Percentiles rank a stretch among this genome's conserved stretches.
Conservation (phyloP, 2,797 vertebrate genomes). For the Brachyrhaphis roseni region DNA sequence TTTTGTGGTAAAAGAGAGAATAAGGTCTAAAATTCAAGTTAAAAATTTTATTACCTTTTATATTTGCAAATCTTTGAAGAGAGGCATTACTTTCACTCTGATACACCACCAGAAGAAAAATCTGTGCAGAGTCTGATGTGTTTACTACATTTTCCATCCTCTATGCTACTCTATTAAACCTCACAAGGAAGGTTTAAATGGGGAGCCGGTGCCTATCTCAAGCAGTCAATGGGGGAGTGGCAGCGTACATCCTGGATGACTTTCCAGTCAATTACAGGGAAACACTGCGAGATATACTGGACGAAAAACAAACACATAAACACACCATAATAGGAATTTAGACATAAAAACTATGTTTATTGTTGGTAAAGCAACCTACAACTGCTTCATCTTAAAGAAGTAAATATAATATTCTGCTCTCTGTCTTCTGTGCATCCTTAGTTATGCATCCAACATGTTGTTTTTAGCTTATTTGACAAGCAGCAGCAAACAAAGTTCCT, state of each 20-base stretch:
- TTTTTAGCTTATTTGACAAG: conserved; percentile 9
- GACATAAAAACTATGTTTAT: neutral
- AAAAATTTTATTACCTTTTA: neutral
- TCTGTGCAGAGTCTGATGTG: neutral
- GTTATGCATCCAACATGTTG: neutral
- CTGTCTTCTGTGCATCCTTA: neutral
- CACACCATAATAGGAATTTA: neutral
- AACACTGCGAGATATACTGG: neutral
- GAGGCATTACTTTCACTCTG: neutral
- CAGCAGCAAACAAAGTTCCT: neutral
- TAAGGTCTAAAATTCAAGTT: neutral
- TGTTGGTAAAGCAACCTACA: neutral
- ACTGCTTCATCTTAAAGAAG: neutral
- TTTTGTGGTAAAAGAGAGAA: neutral
- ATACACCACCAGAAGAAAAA: neutral
- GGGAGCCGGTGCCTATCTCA: neutral
- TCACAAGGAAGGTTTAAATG: neutral
- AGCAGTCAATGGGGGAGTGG: neutral
- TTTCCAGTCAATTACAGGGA: neutral
- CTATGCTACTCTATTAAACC: neutral
- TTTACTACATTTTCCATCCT: conserved; percentile 1
- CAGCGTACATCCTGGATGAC: neutral
- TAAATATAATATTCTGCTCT: neutral
- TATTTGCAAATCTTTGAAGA: neutral
- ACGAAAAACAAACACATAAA: neutral